Conservation (phyloP, 1,140 invertebrate genomes). For the Drosophila setifemur region DNA sequence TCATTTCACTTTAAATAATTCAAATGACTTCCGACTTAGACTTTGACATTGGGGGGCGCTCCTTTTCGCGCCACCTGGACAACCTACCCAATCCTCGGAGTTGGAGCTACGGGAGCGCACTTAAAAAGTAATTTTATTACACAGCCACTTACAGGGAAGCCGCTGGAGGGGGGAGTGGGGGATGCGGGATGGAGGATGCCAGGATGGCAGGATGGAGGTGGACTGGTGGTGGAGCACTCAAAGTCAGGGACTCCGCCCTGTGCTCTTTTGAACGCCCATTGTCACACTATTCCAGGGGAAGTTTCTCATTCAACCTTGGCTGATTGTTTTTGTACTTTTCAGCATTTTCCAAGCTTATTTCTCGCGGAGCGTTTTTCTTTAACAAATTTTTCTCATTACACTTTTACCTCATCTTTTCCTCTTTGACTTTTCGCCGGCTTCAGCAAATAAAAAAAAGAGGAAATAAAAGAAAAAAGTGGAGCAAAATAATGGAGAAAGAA, state of each 20-base stretch:
- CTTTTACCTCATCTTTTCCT: conserved; percentile 40
- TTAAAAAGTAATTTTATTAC: conserved; percentile 80
- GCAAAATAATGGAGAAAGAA: too few relatives aligned
- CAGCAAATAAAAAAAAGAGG: not conserved
- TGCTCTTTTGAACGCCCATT: conserved; percentile 33
- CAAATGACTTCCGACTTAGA: conserved; percentile 73
- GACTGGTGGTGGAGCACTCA: too few relatives aligned
- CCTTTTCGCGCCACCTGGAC: conserved; percentile 15
- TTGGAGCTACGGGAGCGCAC: conserved; percentile 56
- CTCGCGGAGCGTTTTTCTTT: conserved; percentile 16
- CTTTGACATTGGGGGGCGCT: conserved; percentile 51
- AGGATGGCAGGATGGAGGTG: too few relatives aligned
- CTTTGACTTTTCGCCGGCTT: conserved; percentile 43
- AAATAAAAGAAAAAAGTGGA: too few relatives aligned
- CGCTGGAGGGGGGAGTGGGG: not conserved
- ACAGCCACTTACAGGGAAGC: conserved; percentile 59
- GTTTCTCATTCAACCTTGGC: conserved; percentile 41
- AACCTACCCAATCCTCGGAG: not conserved
- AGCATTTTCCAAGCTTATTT: conserved; percentile 34
- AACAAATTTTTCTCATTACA: conserved; percentile 75
- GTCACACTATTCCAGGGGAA: conserved; percentile 59
- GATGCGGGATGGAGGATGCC: not conserved
- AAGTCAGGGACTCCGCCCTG: too few relatives aligned
- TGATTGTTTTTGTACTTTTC: conserved; percentile 47
- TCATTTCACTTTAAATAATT: conserved; percentile 58